Base-by-base conservation (phyloP, 2,113 vertebrate genomes). In the Colius striatus region DNA sequence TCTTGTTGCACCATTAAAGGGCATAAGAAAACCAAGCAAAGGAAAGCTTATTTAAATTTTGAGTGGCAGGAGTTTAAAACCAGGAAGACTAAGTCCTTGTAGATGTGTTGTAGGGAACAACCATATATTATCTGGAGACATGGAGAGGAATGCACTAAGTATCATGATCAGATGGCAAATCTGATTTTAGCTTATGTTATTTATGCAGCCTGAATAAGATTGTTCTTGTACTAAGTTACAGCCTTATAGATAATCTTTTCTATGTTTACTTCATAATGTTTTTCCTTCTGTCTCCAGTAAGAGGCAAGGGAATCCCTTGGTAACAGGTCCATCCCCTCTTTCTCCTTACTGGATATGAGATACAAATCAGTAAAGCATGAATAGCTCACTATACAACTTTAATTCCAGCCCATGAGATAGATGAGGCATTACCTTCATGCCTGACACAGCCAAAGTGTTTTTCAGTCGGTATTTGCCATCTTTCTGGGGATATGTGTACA, bases 401-500 rank as follows among this genome's bases (percentile, higher is more conserved):
- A 88, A 79, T 86, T 89, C 65, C 70, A 81, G 65, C 11, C 79
- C 78, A 9, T 89, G 63, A 63, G 68, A 74, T 17, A 81, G 55
- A 58, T 48, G 43, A 84, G 65, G 36, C 41, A 55, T 94, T 97
- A 99, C 99, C 99, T 99, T 99, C 97, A 99, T 98, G 74, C 97
- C 98, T 85, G 98, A 98, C 67, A 99, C 97, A 6, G 97, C 83
- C 85, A 99, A 97, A 2, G 98, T 98, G 81, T 98, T 99, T 97
- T 99, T 99, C 95, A 99, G 98, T 85, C 97, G 98, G 97, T 99
- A 99, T 96, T 99, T 99, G 45, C 99, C 99, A 23, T 99, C 99
- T 96, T 99, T 99, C 97, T 99, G 99, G 68, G 99, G 99, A 90
- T 98, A 99, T 0, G 99, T 99, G 96, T 99, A 99, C 36, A 99